Conservation (phyloP, 1,140 invertebrate genomes). For the Drosophila fuyamai region DNA sequence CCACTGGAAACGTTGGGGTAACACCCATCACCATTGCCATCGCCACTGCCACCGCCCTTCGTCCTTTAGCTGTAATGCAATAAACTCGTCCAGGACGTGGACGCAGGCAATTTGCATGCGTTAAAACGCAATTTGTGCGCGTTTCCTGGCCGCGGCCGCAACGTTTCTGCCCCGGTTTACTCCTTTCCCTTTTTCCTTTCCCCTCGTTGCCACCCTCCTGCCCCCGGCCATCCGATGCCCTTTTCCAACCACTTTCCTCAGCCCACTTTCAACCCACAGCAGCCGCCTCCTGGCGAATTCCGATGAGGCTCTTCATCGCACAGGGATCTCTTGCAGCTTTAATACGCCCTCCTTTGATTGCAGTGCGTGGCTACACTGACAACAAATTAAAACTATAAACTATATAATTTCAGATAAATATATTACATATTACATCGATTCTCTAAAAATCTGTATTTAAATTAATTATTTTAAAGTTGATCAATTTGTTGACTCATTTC, state of each 20-base stretch:
- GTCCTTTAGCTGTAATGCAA: conserved; percentile 56
- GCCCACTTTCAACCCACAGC: background rate
- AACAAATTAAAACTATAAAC: background rate
- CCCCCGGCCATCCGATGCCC: background rate
- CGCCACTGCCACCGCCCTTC: background rate
- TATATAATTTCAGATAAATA: background rate
- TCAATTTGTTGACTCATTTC: too few relatives aligned
- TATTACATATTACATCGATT: too few relatives aligned
- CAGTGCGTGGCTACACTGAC: conserved; percentile 13
- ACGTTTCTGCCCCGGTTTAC: conserved; percentile 9
- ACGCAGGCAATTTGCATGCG: conserved; percentile 80
- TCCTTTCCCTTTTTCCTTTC: background rate
- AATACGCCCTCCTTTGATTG: conserved; percentile 23
- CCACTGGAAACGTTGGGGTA: background rate
- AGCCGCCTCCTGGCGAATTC: conserved; percentile 15
- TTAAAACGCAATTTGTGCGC: conserved; percentile 82
- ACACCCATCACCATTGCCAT: background rate
- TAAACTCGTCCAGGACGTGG: conserved; percentile 61
- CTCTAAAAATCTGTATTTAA: too few relatives aligned
- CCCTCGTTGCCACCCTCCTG: background rate
- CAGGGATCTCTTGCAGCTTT: conserved; percentile 29
- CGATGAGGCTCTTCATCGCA: conserved; percentile 35
- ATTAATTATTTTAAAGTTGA: too few relatives aligned
- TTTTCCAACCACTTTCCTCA: background rate
- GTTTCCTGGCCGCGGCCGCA: conserved; percentile 69